Evolutionary conservation across 2,888 invertebrate genomes (phyloP).

Genomic region (Galeopsomyia nigrocyanea): DNA sequence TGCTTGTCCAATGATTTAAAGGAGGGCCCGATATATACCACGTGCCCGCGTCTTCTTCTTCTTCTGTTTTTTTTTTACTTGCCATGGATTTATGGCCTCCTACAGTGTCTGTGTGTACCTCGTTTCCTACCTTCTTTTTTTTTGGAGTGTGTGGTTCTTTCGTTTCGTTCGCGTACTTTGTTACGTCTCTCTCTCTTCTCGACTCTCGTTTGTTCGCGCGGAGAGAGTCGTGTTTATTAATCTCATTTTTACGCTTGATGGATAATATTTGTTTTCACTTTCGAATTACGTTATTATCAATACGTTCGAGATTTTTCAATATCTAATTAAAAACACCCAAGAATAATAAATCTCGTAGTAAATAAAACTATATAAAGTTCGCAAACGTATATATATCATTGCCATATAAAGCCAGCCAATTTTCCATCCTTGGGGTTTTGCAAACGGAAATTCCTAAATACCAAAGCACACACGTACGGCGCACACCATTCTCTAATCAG

Average conservation of each 20-base stretch:
- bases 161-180: conserved; percentile 22
- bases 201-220: conserved; percentile 33
- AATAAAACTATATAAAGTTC: too few relatives aligned
- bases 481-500: too few relatives aligned
- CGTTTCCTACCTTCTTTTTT: conserved; percentile 9
- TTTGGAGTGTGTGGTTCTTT: not conserved
- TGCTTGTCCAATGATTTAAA: conserved; percentile 32
- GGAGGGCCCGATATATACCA: conserved; percentile 26
- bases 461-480: too few relatives aligned
- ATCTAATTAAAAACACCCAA: too few relatives aligned
- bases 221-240: conserved; percentile 40
- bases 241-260: conserved; percentile 18
- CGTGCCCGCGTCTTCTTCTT: conserved; percentile 27
- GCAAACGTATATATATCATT: too few relatives aligned
- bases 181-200: conserved; percentile 43
- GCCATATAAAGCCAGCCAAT: too few relatives aligned
- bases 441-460: too few relatives aligned
- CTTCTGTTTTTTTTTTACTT: conserved; percentile 55
- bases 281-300: not conserved
- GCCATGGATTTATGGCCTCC: conserved; percentile 62
- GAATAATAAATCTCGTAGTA: too few relatives aligned
- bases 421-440: too few relatives aligned
- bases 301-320: too few relatives aligned
- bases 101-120: conserved; percentile 32
- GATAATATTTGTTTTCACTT: not conserved